Percentiles rank a stretch among this genome's conserved stretches.
Conservation (phyloP, 2,888 invertebrate species). For the Epinotia bilunana region DNA sequence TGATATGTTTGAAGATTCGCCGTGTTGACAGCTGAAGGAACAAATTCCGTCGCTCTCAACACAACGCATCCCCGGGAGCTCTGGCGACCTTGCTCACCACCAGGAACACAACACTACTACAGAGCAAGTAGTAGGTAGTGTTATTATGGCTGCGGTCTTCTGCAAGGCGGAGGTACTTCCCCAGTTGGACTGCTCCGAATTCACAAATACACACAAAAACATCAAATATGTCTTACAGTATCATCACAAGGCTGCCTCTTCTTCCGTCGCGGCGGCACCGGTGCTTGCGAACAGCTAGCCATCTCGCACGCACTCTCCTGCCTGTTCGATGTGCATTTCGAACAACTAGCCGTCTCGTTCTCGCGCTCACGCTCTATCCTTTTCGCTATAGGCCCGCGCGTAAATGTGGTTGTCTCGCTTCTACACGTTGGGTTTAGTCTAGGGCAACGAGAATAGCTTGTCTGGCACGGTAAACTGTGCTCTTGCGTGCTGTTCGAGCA, state of each 20-base stretch:
- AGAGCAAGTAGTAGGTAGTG: too few species aligned
- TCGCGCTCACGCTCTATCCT: constrained; percentile 44
- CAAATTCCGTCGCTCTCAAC: too few species aligned
- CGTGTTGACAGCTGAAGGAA: too few species aligned
- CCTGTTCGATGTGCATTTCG: constrained; percentile 44
- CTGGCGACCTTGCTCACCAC: too few species aligned
- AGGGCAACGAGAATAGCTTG: constrained; percentile 51
- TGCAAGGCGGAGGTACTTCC: too few species aligned
- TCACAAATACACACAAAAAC: not conserved
- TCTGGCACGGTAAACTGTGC: constrained; percentile 47
- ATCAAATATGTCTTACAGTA: constrained; percentile 50
- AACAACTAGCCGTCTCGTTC: constrained; percentile 45
- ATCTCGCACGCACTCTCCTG: constrained; percentile 54
- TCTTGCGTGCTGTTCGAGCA: constrained; percentile 6
- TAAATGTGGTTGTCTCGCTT: constrained; percentile 49
- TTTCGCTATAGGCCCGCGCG: constrained; percentile 29
- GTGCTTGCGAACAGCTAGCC: constrained; percentile 58
- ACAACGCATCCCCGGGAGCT: too few species aligned
- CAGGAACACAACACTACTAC: too few species aligned
- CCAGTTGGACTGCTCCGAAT: too few species aligned
- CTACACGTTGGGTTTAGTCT: constrained; percentile 46
- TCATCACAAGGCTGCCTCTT: constrained; percentile 53
- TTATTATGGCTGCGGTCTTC: too few species aligned
- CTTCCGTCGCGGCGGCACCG: constrained; percentile 60
- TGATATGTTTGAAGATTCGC: too few species aligned